Evolutionary conservation across 2,888 invertebrate species (phyloP).

Genomic region (Eristalinus aeneus): DNA sequence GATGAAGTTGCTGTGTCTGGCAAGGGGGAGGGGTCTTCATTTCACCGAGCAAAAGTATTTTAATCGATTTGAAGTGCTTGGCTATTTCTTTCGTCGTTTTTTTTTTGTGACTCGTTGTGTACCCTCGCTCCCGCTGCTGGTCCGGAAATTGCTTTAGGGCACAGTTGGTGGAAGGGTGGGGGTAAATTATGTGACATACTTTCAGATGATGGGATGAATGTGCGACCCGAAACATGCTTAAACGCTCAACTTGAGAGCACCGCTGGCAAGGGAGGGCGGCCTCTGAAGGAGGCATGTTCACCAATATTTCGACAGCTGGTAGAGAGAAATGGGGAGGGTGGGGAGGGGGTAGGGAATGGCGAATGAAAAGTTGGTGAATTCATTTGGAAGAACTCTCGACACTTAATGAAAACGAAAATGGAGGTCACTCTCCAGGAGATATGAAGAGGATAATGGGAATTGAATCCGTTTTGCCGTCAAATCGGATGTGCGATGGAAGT

Average conservation of each 20-base stretch:
- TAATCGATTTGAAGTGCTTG: conserved; percentile 66
- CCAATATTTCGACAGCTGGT: neutral
- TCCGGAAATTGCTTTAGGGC: conserved; percentile 67
- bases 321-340: neutral
- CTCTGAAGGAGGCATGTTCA: neutral
- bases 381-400: neutral
- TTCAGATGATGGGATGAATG: conserved; percentile 26
- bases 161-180: conserved; percentile 25
- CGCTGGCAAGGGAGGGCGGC: neutral
- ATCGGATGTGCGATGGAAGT: neutral
- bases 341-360: neutral
- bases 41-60: conserved; percentile 50
- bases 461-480: neutral
- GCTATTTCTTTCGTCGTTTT: neutral
- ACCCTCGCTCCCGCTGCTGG: neutral
- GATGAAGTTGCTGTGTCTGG: conserved; percentile 40
- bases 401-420: neutral
- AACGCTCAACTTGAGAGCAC: neutral
- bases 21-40: conserved; percentile 12
- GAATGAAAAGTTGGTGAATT: neutral
- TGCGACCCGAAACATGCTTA: conserved; percentile 9
- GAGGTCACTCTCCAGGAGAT: neutral
- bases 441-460: neutral
- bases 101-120: too few species aligned
- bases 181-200: conserved; percentile 62